Evolutionary conservation across 2,113 vertebrate species (phyloP), one percentile per base, ranked within the genome.

Genomic region (Muntiacus reevesi): DNA sequence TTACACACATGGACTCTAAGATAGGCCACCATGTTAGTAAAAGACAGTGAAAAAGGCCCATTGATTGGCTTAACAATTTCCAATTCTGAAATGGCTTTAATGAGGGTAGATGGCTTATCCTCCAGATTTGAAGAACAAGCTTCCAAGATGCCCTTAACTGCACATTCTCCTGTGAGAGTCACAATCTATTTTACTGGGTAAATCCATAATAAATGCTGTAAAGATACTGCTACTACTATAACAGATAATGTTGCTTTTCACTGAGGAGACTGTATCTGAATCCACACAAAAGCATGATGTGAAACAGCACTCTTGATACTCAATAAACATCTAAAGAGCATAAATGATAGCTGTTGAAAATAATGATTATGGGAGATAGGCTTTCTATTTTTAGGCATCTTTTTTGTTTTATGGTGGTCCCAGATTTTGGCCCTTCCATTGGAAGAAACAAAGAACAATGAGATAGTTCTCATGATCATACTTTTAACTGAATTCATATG

Each of bases 1-100:
- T 55, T 76, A 76, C 55, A 96, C 45, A 47, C 27, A 33, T 95
- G 7, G 52, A 43, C 47, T 89, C 47, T 67, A 89, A 93, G 4
- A 28, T 59, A 33, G n/a, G 71, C 21, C 40, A 62, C 10, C 1
- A 17, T 50, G 9, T 87, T 57, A 86, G 57, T 71, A 74, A 60
- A 91, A 87, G 17, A 79, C 52, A 52, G 27, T 79, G 67, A 95
- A n/a, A 71, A 15, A 84, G 33, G 50, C 21, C 55, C 23, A 43
- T 67, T 78, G 74, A 28, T 74, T 94, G 45, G 23, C 74, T 94
- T 89, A 92, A 25, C 27, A 25, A 57, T 55, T 92, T 64, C 57
- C 43, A 89, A 57, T 92, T 95, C 57, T 85, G 64, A 85, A 89
- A 95, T 95, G 57, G 33, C 55, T 89, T 85, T 92, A 84, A 84